A percentile compares a stretch with the other conserved stretches of the same genome.
Conservation (phyloP, 2,888 invertebrate genomes). For the Hirtodrosophila confusa region DNA sequence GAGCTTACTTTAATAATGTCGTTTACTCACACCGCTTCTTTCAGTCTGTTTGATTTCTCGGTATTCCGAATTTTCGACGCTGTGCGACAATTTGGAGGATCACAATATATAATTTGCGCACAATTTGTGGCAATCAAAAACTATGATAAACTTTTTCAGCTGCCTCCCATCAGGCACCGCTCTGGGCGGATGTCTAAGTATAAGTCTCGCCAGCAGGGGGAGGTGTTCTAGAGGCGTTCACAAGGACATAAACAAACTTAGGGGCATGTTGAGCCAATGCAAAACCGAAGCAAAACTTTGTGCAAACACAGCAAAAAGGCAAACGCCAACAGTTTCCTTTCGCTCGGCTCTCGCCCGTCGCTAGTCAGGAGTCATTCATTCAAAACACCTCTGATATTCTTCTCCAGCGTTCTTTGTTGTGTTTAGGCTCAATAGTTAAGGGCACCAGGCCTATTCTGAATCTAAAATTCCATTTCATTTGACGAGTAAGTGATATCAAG, state of each 20-base stretch:
- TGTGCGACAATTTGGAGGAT: conserved; percentile 29
- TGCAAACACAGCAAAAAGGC: conserved; percentile 70
- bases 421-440: neutral
- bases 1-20: conserved; percentile 31
- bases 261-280: conserved; percentile 29
- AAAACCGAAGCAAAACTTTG: conserved; percentile 43
- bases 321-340: conserved; percentile 7
- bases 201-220: conserved; percentile 26
- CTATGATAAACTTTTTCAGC: conserved; percentile 58
- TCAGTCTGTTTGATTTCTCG: too few relatives aligned
- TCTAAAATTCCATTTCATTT: conserved; percentile 15
- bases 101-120: conserved; percentile 62
- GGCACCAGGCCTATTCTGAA: conserved; percentile 1
- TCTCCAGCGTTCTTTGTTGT: neutral
- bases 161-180: conserved; percentile 9
- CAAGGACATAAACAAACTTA: conserved; percentile 45
- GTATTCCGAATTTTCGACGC: conserved; percentile 13
- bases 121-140: conserved; percentile 74
- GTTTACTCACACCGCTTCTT: neutral
- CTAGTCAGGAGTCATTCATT: conserved; percentile 34
- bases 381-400: conserved; percentile 2
- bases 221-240: conserved; percentile 19
- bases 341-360: neutral
- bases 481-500: conserved; percentile 58
- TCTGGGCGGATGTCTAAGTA: conserved; percentile 1